These are phyloP conservation scores for Chamaetylas fuelleborni DNA, from an alignment of 2,113 vertebrate genomes.

Conservation along the genomic window DNA sequence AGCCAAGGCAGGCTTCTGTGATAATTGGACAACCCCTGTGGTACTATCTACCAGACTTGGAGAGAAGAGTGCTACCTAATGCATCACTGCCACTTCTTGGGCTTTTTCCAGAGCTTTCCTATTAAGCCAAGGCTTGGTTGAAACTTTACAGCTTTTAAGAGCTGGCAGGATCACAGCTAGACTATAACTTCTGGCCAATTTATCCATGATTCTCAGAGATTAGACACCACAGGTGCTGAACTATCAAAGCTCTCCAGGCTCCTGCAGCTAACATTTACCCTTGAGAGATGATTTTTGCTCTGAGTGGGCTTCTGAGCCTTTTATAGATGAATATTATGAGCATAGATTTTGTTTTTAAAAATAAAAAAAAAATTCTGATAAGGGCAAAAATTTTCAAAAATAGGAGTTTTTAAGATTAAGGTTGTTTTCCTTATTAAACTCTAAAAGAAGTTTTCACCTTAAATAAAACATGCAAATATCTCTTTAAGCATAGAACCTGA, in stretches of 20 bases:
- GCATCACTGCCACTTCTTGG: neutral
- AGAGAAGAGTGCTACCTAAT: neutral
- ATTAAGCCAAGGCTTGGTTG: neutral
- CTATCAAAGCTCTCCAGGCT: neutral
- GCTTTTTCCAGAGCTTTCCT: neutral
- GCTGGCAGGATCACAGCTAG: neutral
- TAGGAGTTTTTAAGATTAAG: neutral
- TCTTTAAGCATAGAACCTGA: neutral
- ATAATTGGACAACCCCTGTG: neutral
- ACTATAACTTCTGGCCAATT: neutral
- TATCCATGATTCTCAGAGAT: neutral
- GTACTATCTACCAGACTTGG: neutral
- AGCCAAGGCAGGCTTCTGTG: neutral
- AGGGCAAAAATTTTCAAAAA: neutral
- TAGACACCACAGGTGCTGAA: neutral
- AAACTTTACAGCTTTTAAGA: constrained; percentile 4
- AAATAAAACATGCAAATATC: neutral
- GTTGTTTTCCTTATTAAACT: neutral
- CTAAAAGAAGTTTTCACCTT: neutral
- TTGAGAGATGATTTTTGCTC: neutral
- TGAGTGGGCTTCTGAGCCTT: neutral
- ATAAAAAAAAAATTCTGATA: neutral
- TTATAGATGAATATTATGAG: neutral
- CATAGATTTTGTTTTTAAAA: neutral
- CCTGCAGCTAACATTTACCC: neutral